Conservation (phyloP, 2,113 vertebrate genomes). For the Columbina picui region DNA sequence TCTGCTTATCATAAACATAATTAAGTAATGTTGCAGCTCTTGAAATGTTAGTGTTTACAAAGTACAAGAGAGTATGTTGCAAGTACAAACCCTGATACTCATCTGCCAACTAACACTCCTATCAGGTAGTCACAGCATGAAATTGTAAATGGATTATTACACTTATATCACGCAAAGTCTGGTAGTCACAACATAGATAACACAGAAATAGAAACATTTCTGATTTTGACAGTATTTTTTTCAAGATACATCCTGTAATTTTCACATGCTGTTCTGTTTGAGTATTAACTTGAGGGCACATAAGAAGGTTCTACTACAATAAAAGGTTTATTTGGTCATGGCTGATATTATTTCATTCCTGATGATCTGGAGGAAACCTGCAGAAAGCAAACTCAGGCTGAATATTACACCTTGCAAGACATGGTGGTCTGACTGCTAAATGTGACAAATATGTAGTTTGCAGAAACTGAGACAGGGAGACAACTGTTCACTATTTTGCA, state of each 20-base stretch:
- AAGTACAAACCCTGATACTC: neutral
- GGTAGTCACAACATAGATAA: neutral
- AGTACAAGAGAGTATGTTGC: neutral
- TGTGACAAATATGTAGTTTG: neutral
- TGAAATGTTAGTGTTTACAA: neutral
- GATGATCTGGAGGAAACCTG: neutral
- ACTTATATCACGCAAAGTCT: neutral
- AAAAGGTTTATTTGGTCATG: neutral
- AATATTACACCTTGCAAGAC: neutral
- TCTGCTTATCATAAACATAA: neutral
- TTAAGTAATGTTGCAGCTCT: neutral
- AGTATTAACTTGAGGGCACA: neutral
- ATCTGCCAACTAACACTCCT: neutral
- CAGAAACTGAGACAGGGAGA: neutral
- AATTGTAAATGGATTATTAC: neutral
- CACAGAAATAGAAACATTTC: neutral
- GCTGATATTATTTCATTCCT: neutral
- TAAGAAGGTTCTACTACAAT: neutral
- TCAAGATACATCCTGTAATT: neutral
- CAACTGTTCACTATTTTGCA: neutral
- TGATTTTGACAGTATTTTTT: neutral
- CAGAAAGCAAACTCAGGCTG: neutral
- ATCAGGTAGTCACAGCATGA: neutral
- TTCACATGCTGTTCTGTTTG: neutral
- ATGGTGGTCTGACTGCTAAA: neutral